A percentile compares a stretch with the other conserved stretches of the same genome.
Conservation (phyloP, 2,113 vertebrate species). For the Scolopax mira region DNA sequence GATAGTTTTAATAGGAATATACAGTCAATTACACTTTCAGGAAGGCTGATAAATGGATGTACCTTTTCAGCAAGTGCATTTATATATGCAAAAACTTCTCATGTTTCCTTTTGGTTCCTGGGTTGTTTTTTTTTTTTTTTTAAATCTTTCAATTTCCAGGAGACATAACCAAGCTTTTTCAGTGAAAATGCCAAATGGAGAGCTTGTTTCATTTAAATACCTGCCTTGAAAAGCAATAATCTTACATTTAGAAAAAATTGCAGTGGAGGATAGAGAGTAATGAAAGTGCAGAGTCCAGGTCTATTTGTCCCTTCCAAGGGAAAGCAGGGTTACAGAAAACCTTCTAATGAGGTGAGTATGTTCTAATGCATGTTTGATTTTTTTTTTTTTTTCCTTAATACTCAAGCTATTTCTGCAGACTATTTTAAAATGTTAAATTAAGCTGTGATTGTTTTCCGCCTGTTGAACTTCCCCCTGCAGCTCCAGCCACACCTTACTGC, state of each 20-base stretch:
- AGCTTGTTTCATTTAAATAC: slow-evolving; percentile 52
- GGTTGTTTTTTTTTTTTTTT: neutral
- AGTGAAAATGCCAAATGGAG: slow-evolving; percentile 39
- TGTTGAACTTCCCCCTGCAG: neutral
- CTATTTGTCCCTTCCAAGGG: neutral
- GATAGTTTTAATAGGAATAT: slow-evolving; percentile 36
- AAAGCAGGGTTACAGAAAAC: slow-evolving; percentile 3
- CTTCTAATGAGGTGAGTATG: neutral
- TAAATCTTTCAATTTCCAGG: slow-evolving; percentile 23
- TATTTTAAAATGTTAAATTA: slow-evolving; percentile 3
- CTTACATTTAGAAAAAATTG: slow-evolving; percentile 25
- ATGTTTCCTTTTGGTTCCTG: neutral
- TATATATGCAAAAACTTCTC: neutral
- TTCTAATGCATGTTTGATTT: neutral
- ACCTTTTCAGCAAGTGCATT: slow-evolving; percentile 17
- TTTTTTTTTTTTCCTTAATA: neutral
- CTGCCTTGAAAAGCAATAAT: slow-evolving; percentile 43
- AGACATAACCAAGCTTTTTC: slow-evolving; percentile 53
- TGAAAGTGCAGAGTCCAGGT: neutral
- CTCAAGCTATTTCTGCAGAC: neutral
- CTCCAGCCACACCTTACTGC: neutral
- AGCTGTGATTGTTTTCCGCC: slow-evolving; percentile 17
- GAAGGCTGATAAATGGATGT: slow-evolving; percentile 48
- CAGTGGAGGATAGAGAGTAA: neutral
- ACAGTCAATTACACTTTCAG: slow-evolving; percentile 54